Evolutionary conservation across 2,888 invertebrate genomes (phyloP).

Genomic region (Ceriagrion tenellum): DNA sequence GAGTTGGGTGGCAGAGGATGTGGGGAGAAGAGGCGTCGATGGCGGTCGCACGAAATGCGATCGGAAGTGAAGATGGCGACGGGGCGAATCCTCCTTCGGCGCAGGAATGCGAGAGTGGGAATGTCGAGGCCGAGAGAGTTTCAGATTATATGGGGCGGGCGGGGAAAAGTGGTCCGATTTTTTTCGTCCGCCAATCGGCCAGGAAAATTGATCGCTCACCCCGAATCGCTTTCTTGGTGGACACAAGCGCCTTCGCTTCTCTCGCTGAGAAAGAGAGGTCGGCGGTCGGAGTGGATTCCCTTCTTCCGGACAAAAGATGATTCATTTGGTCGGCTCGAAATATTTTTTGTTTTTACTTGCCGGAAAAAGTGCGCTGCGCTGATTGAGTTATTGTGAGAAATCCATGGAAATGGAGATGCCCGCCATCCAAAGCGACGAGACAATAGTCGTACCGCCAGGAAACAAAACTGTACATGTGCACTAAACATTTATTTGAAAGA

Average conservation of each 20-base stretch:
- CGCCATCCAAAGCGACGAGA: too few relatives aligned
- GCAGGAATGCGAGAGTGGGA: neutral
- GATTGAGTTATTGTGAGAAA: too few relatives aligned
- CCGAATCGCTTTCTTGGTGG: neutral
- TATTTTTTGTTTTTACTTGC: too few relatives aligned
- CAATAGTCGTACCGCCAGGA: too few relatives aligned
- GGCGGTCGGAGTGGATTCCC: too few relatives aligned
- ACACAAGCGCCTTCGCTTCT: neutral
- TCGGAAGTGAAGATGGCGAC: constrained; percentile 15
- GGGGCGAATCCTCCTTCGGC: neutral
- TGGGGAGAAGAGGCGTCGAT: neutral
- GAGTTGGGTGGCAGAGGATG: too few relatives aligned
- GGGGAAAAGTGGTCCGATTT: constrained; percentile 16
- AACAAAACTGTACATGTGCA: too few relatives aligned
- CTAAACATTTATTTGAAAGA: too few relatives aligned
- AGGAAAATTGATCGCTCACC: neutral
- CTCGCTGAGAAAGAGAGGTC: too few relatives aligned
- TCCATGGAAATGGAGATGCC: neutral
- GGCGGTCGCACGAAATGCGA: constrained; percentile 18
- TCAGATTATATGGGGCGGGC: neutral
- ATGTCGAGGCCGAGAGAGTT: neutral
- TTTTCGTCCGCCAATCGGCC: neutral
- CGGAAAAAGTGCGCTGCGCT: too few relatives aligned
- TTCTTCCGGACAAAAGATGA: too few relatives aligned
- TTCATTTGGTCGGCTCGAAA: too few relatives aligned